A percentile compares a stretch with the other conserved stretches of the same genome.
phyloP scores from a whole-genome alignment of 1,140 invertebrate genomes.

The Nasonia longicornis region DNA sequence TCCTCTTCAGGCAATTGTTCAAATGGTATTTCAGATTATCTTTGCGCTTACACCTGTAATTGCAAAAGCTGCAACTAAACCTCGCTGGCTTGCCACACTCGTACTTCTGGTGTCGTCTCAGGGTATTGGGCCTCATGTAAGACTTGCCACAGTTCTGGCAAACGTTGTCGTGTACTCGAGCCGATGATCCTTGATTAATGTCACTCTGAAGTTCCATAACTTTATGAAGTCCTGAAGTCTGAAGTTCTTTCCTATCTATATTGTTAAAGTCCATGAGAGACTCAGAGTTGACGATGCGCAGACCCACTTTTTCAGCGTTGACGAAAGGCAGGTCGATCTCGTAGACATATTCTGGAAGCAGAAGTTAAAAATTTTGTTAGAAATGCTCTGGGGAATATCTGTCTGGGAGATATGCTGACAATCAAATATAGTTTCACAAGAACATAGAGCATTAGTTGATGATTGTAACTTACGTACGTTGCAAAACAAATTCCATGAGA shows the following conservation, averaged over 20 bases:
- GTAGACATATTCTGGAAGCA: neutral
- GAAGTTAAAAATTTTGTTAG: neutral
- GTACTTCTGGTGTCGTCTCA: constrained; percentile 49
- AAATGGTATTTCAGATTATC: constrained; percentile 39
- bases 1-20: constrained; percentile 30
- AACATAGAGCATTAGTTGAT: too few relatives aligned
- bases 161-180: neutral
- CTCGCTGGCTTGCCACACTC: constrained; percentile 49
- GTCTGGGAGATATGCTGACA: too few relatives aligned
- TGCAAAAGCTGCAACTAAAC: constrained; percentile 55
- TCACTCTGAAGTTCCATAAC: neutral
- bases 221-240: too few relatives aligned
- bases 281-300: constrained; percentile 4
- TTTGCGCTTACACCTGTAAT: constrained; percentile 53
- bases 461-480: too few relatives aligned
- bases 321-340: neutral
- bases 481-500: too few relatives aligned
- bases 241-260: too few relatives aligned
- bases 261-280: neutral
- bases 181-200: neutral
- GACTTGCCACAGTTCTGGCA: constrained; percentile 61
- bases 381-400: neutral
- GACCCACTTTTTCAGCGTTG: neutral
- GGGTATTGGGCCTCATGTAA: constrained; percentile 50
- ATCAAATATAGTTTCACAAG: too few relatives aligned